phyloP scores from a whole-genome alignment of 2,797 vertebrate genomes.

The Anas flavirostris region DNA sequence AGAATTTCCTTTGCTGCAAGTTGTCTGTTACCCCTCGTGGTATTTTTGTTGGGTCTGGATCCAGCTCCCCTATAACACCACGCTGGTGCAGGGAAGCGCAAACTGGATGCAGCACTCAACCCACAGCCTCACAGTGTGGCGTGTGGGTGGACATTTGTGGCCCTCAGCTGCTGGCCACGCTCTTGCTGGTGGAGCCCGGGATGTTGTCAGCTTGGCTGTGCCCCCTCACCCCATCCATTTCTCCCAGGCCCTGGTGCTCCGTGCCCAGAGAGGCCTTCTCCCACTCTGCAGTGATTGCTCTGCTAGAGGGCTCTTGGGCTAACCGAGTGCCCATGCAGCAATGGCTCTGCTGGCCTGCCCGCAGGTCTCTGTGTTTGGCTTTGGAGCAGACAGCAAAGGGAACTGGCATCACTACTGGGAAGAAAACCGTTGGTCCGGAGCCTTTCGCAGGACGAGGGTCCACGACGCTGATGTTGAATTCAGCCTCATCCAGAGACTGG shows the following conservation, averaged over 20 bases:
- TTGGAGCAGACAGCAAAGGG: constrained; percentile 80
- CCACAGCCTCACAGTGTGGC: neutral
- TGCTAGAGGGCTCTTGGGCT: rapidly evolving
- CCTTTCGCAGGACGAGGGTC: constrained; percentile 83
- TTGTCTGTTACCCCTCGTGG: neutral
- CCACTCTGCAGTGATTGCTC: neutral
- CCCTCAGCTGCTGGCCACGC: neutral
- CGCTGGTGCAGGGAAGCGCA: neutral
- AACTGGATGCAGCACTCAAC: neutral
- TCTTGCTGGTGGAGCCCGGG: neutral
- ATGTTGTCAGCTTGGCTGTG: neutral
- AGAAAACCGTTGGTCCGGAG: constrained; percentile 76
- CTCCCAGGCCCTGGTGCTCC: neutral
- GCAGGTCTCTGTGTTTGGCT: constrained; percentile 87
- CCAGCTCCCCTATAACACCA: neutral
- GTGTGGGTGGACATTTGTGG: neutral
- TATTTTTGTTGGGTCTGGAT: neutral
- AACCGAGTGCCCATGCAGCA: rapidly evolving
- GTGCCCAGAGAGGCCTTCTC: neutral
- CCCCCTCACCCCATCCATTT: neutral
- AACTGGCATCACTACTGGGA: constrained; percentile 92
- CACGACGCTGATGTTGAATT: constrained; percentile 70
- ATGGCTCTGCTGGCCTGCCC: rapidly evolving
- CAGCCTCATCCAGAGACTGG: neutral
- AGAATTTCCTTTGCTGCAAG: neutral